These are phyloP conservation scores for Isotomurus palustris DNA, from an alignment of 2,888 invertebrate species.

Conservation along the genomic window DNA sequence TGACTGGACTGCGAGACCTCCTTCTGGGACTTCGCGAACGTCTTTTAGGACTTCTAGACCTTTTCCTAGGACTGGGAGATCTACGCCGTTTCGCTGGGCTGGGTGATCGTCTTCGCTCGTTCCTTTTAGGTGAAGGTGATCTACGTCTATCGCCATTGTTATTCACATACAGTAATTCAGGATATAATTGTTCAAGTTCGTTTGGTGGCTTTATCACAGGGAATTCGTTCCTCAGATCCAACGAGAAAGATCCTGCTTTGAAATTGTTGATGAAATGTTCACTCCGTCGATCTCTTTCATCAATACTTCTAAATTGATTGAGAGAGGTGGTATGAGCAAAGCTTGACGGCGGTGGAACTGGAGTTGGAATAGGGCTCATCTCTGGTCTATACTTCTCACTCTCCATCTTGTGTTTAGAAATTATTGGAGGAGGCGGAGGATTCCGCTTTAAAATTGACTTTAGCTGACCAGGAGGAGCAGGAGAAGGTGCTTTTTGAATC, in stretches of 20 bases:
- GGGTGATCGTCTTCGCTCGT: not conserved
- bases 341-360: no score
- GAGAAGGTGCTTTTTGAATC: not conserved
- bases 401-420: slow-evolving; percentile 12
- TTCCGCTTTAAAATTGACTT: slow-evolving; percentile 35
- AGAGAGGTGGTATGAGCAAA: no score
- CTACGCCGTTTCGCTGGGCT: not conserved
- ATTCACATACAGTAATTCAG: slow-evolving; percentile 19
- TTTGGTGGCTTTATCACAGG: slow-evolving; percentile 12
- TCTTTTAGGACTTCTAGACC: not conserved
- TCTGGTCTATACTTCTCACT: not conserved
- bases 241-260: slow-evolving; percentile 4
- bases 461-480: slow-evolving; percentile 2
- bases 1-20: not conserved
- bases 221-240: slow-evolving; percentile 17
- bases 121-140: not conserved
- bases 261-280: not conserved
- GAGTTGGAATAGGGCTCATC: not conserved
- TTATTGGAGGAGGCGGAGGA: slow-evolving; percentile 32
- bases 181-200: slow-evolving; percentile 7
- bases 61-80: not conserved
- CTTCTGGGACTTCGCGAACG: no score
- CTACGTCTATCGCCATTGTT: not conserved
- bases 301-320: not conserved
- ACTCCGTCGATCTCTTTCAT: not conserved